These are phyloP conservation scores for Lutjanus argentimaculatus DNA, from an alignment of 2,797 vertebrate species.

Conservation along the genomic window DNA sequence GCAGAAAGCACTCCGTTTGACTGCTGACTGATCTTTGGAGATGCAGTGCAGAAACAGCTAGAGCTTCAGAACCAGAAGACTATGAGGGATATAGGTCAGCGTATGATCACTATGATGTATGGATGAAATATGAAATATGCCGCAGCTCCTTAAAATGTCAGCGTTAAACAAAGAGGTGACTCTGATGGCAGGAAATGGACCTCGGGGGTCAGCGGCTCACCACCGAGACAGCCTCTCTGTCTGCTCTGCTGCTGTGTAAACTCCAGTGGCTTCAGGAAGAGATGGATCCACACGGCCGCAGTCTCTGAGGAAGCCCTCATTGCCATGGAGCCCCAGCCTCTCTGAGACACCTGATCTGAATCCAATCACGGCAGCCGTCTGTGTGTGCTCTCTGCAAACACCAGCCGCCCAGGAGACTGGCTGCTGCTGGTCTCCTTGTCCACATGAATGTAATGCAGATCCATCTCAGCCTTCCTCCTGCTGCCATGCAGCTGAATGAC, in stretches of 20 bases:
- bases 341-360: constrained; percentile 79
- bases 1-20: neutral
- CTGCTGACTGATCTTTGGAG: neutral
- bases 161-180: constrained; percentile 45
- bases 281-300: constrained; percentile 66
- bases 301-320: constrained; percentile 74
- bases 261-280: constrained; percentile 53
- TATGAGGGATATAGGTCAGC: neutral
- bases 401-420: constrained; percentile 68
- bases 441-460: constrained; percentile 65
- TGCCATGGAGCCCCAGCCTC: constrained; percentile 65
- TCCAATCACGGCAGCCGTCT: constrained; percentile 73
- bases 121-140: constrained; percentile 26
- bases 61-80: neutral
- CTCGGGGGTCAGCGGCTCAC: constrained; percentile 44
- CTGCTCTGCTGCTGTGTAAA: constrained; percentile 62
- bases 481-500: constrained; percentile 17
- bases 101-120: neutral
- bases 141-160: constrained; percentile 39
- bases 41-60: neutral
- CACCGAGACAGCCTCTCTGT: constrained; percentile 47
- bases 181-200: constrained; percentile 50
- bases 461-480: constrained; percentile 30
- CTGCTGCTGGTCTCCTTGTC: constrained; percentile 58
- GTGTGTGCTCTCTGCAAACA: constrained; percentile 58